Percentiles rank a stretch among this genome's conserved stretches.
phyloP scores from a whole-genome alignment of 2,113 vertebrate species.

The Daboia siamensis region DNA sequence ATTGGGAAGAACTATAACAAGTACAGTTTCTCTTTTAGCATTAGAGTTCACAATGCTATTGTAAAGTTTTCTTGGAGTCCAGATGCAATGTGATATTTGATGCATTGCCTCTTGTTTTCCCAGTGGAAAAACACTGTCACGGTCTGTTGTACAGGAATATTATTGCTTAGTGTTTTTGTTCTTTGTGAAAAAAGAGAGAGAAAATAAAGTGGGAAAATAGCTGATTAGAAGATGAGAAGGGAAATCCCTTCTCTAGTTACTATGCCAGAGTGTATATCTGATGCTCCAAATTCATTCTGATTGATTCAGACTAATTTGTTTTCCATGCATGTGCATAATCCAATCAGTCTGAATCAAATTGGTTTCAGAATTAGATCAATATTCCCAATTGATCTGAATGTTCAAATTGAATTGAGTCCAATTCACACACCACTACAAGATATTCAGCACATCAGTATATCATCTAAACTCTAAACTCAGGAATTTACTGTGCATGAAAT shows the following conservation, averaged over 20 bases:
- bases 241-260: not conserved
- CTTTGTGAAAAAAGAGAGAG: not conserved
- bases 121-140: not conserved
- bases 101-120: constrained; percentile 13
- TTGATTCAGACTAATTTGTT: not conserved
- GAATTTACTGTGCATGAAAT: not conserved
- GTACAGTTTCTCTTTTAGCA: not conserved
- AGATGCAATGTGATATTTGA: not conserved
- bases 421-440: not conserved
- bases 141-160: not conserved
- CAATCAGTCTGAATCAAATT: not conserved
- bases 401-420: not conserved
- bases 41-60: not conserved
- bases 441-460: constrained; percentile 5
- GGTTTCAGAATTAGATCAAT: not conserved
- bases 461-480: not conserved
- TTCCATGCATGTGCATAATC: not conserved
- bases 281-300: not conserved
- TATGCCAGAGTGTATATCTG: not conserved
- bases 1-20: not conserved
- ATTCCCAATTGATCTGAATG: not conserved
- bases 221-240: not conserved
- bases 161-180: not conserved
- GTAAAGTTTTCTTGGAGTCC: constrained; percentile 8
- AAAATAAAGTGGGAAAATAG: not conserved